phyloP scores from a whole-genome alignment of 2,797 vertebrate genomes.

The Pangasius larnaudii region DNA sequence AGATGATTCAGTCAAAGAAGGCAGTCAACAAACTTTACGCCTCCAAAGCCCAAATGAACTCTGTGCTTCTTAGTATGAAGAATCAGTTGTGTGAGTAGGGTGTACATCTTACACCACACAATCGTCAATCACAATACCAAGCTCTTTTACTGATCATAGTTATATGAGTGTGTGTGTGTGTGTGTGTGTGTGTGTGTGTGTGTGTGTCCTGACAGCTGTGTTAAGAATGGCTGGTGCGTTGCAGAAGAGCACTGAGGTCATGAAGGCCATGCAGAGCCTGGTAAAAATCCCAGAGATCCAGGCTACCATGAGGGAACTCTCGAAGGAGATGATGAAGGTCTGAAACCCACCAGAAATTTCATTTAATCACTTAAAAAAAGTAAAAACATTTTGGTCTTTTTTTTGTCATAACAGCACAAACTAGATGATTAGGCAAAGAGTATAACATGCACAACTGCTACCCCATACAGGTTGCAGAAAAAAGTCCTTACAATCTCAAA shows the following conservation, averaged over 20 bases:
- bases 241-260: constrained; percentile 97
- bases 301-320: constrained; percentile 95
- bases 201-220: constrained; percentile 77
- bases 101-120: not conserved
- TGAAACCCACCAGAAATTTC: constrained; percentile 2
- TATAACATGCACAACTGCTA: no score
- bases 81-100: constrained; percentile 92
- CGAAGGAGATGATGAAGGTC: constrained; percentile 99
- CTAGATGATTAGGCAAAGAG: not conserved
- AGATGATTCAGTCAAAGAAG: constrained; percentile 90
- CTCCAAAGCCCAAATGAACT: constrained; percentile 99
- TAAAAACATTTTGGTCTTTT: not conserved
- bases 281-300: constrained; percentile 97
- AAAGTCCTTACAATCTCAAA: not conserved
- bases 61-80: constrained; percentile 94
- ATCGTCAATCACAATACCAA: not conserved
- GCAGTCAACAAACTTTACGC: constrained; percentile 91
- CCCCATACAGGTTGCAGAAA: not conserved
- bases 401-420: not conserved
- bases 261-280: constrained; percentile 97
- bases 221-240: constrained; percentile 89
- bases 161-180: not conserved
- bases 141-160: not conserved
- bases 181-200: not conserved
- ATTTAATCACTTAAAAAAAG: not conserved